Evolutionary conservation across 2,797 vertebrate genomes (phyloP), one percentile per base, ranked within the genome.

Genomic region (Onychomys leucogaster): DNA sequence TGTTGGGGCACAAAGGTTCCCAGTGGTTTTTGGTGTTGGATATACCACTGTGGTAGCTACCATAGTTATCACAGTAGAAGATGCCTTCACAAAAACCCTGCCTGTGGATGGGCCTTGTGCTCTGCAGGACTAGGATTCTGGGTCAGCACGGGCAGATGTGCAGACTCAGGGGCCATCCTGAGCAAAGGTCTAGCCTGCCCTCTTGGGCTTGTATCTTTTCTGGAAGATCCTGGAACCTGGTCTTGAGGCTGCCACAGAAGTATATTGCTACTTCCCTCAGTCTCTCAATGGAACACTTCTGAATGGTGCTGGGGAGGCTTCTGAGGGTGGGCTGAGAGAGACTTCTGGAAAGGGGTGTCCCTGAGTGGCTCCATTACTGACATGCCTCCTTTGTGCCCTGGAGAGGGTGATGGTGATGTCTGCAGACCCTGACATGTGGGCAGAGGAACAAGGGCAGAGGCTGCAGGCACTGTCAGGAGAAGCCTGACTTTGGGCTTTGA

Each of bases 81-180:
- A 23, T 16, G 0, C 69, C 95, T 88, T 77, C 34, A 61, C 94
- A 94, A 91, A 96, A 96, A 77, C 17, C 6, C 7, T n/a, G 9
- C 0, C 8, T 5, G 4, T 6, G 27, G 7, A 34, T 34, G 5
- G 12, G 1, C 21, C 3, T 10, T 67, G 29, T 5, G 0, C 16
- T 55, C 46, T 37, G 8, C 16, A 41, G 1, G 71, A 1, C 27
- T 52, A 19, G 67, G 34, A 7, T 78, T 5, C 43, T 37, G 8
- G 10, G 2, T 16, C 0, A 17, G 5, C 1, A 49, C 34, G 9
- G 7, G 19, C 0, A 14, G 2, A 32, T 46, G 23, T 23, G 4
- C 34, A 21, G 17, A 46, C 4, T 76, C 41, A 59, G 2, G 32
- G n/a, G 17, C 2, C 6, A 16, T 49, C 32, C 14, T 1, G 13